A percentile compares a stretch with the other conserved stretches of the same genome.
phyloP scores from a whole-genome alignment of 2,888 invertebrate genomes.

The Spodoptera exigua region DNA sequence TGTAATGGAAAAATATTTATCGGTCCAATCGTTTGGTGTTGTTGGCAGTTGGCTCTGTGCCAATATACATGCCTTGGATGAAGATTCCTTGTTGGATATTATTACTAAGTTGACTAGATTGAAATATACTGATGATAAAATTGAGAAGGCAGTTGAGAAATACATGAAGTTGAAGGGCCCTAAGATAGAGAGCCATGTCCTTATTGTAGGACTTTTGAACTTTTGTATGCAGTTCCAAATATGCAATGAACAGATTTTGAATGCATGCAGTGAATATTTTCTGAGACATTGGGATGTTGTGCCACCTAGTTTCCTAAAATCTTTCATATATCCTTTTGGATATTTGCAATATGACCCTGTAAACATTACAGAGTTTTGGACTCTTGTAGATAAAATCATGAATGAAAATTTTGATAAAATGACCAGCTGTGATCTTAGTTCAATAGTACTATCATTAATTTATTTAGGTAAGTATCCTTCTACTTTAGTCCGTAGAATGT shows the following conservation, averaged over 20 bases:
- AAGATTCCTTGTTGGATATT: slow-evolving; percentile 88
- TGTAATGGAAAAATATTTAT: slow-evolving; percentile 76
- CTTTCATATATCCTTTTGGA: slow-evolving; percentile 90
- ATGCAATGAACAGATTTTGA: slow-evolving; percentile 88
- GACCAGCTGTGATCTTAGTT: slow-evolving; percentile 87
- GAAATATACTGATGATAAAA: slow-evolving; percentile 87
- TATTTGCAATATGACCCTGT: slow-evolving; percentile 88
- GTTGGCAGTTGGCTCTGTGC: slow-evolving; percentile 89
- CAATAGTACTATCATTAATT: slow-evolving; percentile 90
- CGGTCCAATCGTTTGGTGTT: slow-evolving; percentile 79
- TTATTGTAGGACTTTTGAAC: slow-evolving; percentile 90
- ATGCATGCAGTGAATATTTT: slow-evolving; percentile 89
- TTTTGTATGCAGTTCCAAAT: slow-evolving; percentile 90
- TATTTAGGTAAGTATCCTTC: slow-evolving; percentile 90
- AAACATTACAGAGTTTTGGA: slow-evolving; percentile 88
- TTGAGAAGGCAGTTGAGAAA: slow-evolving; percentile 90
- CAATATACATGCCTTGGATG: slow-evolving; percentile 90
- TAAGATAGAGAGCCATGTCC: slow-evolving; percentile 83
- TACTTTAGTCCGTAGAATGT: slow-evolving; percentile 89
- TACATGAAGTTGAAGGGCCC: slow-evolving; percentile 88
- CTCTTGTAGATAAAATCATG: slow-evolving; percentile 86
- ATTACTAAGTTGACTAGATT: slow-evolving; percentile 87
- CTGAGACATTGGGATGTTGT: slow-evolving; percentile 80
- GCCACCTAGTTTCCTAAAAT: slow-evolving; percentile 87
- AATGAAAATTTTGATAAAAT: slow-evolving; percentile 89